Percentiles rank a stretch among this genome's conserved stretches.
These are phyloP conservation scores for Agrochola macilenta DNA, from an alignment of 2,888 invertebrate genomes.

Conservation along the genomic window DNA sequence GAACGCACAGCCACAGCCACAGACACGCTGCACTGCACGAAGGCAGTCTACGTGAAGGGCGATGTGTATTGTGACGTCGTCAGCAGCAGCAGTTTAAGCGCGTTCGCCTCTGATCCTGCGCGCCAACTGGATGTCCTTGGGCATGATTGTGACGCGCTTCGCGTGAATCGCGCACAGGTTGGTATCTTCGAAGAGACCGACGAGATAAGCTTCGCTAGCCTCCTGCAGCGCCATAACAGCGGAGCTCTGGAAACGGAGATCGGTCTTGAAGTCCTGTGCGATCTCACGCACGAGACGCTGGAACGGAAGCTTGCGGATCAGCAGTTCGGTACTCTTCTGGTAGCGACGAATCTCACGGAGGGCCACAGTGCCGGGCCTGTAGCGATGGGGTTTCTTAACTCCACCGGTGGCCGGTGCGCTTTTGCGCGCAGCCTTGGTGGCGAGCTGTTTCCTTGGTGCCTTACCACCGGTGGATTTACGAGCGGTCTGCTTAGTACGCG, in stretches of 20 bases:
- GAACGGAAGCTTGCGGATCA: conserved; percentile 97
- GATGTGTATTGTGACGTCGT: conserved; percentile 11
- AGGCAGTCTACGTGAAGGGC: conserved; percentile 4
- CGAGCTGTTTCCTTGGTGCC: conserved; percentile 96
- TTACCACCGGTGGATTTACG: conserved; percentile 98
- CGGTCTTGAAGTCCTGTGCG: conserved; percentile 97
- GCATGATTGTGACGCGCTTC: conserved; percentile 99
- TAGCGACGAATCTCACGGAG: conserved; percentile 97
- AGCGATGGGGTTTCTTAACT: conserved; percentile 95
- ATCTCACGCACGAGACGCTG: conserved; percentile 97
- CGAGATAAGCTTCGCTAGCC: conserved; percentile 97
- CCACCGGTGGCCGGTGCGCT: conserved; percentile 95
- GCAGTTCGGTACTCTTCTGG: conserved; percentile 96
- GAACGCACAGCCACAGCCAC: conserved; percentile 5
- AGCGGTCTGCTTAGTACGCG: conserved; percentile 92
- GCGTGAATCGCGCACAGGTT: conserved; percentile 99
- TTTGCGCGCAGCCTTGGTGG: conserved; percentile 96
- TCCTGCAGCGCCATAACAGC: conserved; percentile 96
- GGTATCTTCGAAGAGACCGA: conserved; percentile 99
- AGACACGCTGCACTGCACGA: conserved; percentile 3
- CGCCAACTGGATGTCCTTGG: conserved; percentile 98
- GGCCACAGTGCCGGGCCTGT: conserved; percentile 97
- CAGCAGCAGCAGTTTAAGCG: conserved; percentile 91
- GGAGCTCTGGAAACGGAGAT: conserved; percentile 87
- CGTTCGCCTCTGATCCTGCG: conserved; percentile 98